Percentiles rank a stretch among this genome's conserved stretches.
phyloP scores from a whole-genome alignment of 1,140 invertebrate genomes.

The Schlechtendalia chinensis region DNA sequence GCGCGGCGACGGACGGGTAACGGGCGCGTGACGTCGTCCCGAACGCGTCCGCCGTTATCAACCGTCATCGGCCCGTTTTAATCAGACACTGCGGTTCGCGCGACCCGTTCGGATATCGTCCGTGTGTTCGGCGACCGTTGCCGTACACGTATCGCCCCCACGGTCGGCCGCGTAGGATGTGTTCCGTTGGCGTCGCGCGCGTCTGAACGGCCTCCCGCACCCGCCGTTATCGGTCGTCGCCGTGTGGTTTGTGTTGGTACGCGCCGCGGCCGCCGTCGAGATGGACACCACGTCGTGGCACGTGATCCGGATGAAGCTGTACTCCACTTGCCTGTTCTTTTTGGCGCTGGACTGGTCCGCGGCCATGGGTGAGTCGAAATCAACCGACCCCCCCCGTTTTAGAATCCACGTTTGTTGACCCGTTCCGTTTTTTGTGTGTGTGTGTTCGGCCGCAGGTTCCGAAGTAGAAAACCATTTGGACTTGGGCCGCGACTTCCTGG shows the following conservation, averaged over 20 bases:
- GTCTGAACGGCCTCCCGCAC: not conserved
- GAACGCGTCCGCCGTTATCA: not conserved
- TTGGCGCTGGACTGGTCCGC: conserved; percentile 32
- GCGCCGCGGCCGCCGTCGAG: not conserved
- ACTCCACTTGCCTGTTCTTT: conserved; percentile 38
- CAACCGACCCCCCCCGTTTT: no score
- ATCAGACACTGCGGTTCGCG: not conserved
- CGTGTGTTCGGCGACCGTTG: not conserved
- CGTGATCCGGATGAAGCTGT: conserved; percentile 18
- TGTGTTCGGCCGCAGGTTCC: conserved; percentile 58
- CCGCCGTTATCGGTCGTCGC: not conserved
- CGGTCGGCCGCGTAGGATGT: conserved; percentile 3
- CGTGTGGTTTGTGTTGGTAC: no score
- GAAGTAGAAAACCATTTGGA: conserved; percentile 92
- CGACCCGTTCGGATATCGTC: not conserved
- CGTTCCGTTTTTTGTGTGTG: no score
- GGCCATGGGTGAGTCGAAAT: not conserved
- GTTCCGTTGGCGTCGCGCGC: not conserved
- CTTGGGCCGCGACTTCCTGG: conserved; percentile 85
- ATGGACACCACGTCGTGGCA: conserved; percentile 30
- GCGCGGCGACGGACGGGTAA: not conserved
- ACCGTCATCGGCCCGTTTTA: conserved; percentile 3
- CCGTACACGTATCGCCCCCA: no score
- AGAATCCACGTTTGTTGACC: no score
- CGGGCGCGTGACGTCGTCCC: not conserved